These are phyloP conservation scores for Tetragonula clypearis DNA, from an alignment of 1,140 invertebrate species.

Conservation along the genomic window DNA sequence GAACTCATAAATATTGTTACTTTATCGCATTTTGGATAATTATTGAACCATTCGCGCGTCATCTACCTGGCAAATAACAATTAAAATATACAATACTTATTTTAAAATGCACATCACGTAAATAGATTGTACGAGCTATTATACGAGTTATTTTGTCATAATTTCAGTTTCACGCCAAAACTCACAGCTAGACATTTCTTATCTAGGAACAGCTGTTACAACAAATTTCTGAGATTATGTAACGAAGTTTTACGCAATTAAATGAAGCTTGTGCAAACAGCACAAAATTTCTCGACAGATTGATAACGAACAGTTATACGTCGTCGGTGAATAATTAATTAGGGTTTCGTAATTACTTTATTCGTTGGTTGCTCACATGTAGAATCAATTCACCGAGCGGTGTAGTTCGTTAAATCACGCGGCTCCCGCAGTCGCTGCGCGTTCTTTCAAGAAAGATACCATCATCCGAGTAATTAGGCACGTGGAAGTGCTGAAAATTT, in stretches of 20 bases:
- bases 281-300: neutral
- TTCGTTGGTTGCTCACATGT: neutral
- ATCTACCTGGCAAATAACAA: neutral
- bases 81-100: neutral
- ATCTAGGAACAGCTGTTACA: neutral
- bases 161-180: neutral
- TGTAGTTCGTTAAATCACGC: constrained; percentile 33
- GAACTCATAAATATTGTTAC: neutral
- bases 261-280: neutral
- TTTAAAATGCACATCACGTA: neutral
- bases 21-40: neutral
- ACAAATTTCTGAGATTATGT: neutral
- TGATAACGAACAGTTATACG: neutral
- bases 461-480: constrained; percentile 38
- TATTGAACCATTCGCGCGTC: neutral
- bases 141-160: neutral
- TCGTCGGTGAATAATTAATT: constrained; percentile 28
- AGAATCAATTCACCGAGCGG: constrained; percentile 35
- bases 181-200: neutral
- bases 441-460: constrained; percentile 17
- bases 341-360: constrained; percentile 5
- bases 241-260: neutral
- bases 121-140: neutral
- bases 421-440: neutral
- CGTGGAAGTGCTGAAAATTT: constrained; percentile 23